Evolutionary conservation across 2,113 vertebrate genomes (phyloP).

Genomic region (Abramis brama): DNA sequence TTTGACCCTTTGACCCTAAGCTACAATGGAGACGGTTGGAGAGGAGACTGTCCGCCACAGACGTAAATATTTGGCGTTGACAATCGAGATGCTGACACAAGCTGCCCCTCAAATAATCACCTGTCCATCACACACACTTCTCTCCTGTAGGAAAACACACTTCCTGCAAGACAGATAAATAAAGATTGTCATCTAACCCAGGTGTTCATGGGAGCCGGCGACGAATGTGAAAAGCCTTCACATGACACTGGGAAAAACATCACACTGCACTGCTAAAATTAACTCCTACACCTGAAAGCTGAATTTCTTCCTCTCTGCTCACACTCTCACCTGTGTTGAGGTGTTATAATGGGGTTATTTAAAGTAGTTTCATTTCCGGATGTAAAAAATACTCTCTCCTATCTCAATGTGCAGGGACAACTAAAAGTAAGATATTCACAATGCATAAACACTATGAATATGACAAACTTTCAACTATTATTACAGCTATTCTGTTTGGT

Average conservation of each 20-base stretch:
- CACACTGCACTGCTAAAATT: conserved; percentile 28
- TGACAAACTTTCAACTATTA: no score
- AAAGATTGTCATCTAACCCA: conserved; percentile 48
- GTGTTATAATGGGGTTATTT: conserved; percentile 20
- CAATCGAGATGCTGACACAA: conserved; percentile 42
- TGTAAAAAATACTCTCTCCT: neutral
- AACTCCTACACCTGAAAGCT: neutral
- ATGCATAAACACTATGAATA: neutral
- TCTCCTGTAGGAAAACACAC: conserved; percentile 47
- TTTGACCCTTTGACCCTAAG: conserved; percentile 32
- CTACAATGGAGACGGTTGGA: conserved; percentile 3
- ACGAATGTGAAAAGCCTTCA: conserved; percentile 30
- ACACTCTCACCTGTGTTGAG: neutral
- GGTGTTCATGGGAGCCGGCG: conserved; percentile 44
- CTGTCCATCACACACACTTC: conserved; percentile 46
- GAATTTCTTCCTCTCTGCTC: neutral
- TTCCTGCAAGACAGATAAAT: conserved; percentile 52
- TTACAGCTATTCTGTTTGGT: neutral
- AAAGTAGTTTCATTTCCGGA: neutral
- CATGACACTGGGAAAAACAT: conserved; percentile 40
- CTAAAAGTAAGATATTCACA: neutral
- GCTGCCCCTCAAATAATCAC: conserved; percentile 57
- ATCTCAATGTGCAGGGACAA: neutral
- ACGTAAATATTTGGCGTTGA: conserved; percentile 54
- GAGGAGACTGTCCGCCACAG: neutral